A percentile compares a stretch with the other conserved stretches of the same genome.
These are phyloP conservation scores for Lagria hirta DNA, from an alignment of 2,888 invertebrate species.

Conservation along the genomic window DNA sequence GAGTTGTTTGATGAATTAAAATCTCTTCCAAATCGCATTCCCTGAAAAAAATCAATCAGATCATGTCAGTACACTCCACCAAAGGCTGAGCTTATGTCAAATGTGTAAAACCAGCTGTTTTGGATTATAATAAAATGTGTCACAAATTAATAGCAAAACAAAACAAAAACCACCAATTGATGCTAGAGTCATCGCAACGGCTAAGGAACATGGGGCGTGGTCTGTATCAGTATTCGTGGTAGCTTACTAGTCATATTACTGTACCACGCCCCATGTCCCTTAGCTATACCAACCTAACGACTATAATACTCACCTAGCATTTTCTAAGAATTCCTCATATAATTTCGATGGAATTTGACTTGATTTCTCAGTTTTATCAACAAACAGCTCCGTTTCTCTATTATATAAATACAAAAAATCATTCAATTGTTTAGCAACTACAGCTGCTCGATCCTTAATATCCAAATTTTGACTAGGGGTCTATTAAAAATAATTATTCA, in stretches of 20 bases:
- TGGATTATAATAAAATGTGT: too few relatives aligned
- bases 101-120: not conserved
- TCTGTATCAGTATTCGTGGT: too few relatives aligned
- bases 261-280: too few relatives aligned
- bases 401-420: conserved; percentile 84
- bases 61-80: not conserved
- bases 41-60: conserved; percentile 54
- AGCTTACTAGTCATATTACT: too few relatives aligned
- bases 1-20: conserved; percentile 56
- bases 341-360: conserved; percentile 59
- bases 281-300: not conserved
- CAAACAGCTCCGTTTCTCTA: conserved; percentile 76
- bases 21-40: conserved; percentile 75
- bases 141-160: too few relatives aligned
- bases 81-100: not conserved
- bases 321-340: conserved; percentile 62
- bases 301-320: conserved; percentile 57
- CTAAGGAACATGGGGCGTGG: too few relatives aligned
- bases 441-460: conserved; percentile 79
- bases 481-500: conserved; percentile 50
- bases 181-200: too few relatives aligned
- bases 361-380: conserved; percentile 69
- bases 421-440: conserved; percentile 80
- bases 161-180: too few relatives aligned
- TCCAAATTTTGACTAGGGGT: conserved; percentile 70